Evolutionary conservation across 1,140 invertebrate genomes (phyloP).

Genomic region (Calycopis cecrops): DNA sequence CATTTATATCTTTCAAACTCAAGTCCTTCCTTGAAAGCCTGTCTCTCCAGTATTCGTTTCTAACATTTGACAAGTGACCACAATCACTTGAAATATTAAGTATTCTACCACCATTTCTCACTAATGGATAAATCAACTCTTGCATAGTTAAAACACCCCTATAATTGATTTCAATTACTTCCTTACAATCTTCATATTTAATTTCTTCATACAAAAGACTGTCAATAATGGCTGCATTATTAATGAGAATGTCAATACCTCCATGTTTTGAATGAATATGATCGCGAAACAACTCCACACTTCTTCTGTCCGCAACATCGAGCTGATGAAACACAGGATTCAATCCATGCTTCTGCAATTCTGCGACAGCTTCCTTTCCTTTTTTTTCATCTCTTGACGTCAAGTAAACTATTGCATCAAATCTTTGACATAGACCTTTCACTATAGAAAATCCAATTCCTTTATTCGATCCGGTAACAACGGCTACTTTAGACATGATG

Average conservation of each 20-base stretch:
- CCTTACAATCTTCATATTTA: constrained; percentile 79
- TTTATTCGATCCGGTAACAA: constrained; percentile 85
- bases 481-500: constrained; percentile 58
- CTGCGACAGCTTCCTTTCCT: constrained; percentile 72
- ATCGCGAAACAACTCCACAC: constrained; percentile 76
- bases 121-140: constrained; percentile 76
- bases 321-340: too few relatives aligned
- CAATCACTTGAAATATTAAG: too few relatives aligned
- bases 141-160: constrained; percentile 78
- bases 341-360: too few relatives aligned
- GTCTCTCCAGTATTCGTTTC: too few relatives aligned
- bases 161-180: constrained; percentile 81
- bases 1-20: too few relatives aligned
- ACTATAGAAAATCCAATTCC: constrained; percentile 85
- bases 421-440: constrained; percentile 77
- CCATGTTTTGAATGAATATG: constrained; percentile 80
- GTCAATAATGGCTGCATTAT: constrained; percentile 87
- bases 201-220: constrained; percentile 73
- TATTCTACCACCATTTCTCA: too few relatives aligned
- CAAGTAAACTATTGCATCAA: constrained; percentile 78
- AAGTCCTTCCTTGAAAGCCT: too few relatives aligned
- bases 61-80: too few relatives aligned
- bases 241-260: constrained; percentile 87
- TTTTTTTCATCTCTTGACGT: constrained; percentile 76
- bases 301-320: too few relatives aligned